Conservation (phyloP, 2,888 invertebrate genomes). For the Mimas tiliae region DNA sequence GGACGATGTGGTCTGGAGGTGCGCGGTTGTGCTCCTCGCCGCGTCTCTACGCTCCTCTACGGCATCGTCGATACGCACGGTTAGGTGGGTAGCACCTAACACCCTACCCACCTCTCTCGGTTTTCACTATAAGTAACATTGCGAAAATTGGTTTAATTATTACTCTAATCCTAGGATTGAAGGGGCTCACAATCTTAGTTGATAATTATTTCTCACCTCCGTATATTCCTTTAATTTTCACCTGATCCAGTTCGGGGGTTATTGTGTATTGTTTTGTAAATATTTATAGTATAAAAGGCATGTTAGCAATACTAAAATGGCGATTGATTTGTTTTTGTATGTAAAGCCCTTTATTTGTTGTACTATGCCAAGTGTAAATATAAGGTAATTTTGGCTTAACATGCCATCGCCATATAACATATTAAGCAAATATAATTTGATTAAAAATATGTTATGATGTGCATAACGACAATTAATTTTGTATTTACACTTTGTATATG, state of each 20-base stretch:
- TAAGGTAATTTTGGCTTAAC: constrained; percentile 5
- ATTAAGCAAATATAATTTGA: constrained; percentile 20
- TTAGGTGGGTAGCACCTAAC: neutral
- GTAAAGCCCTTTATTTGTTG: constrained; percentile 4
- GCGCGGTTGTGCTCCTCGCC: constrained; percentile 14
- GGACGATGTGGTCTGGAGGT: constrained; percentile 7
- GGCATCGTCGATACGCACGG: neutral
- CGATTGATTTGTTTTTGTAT: constrained; percentile 1
- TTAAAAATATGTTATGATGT: constrained; percentile 12
- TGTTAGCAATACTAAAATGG: constrained; percentile 19
- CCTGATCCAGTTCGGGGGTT: too few species aligned
- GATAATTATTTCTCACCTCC: neutral
- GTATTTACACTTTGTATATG: constrained; percentile 23
- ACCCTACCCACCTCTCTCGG: neutral
- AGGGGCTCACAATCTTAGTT: constrained; percentile 24
- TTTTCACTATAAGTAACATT: neutral
- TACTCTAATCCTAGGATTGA: constrained; percentile 15
- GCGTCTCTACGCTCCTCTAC: neutral
- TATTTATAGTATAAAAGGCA: constrained; percentile 19
- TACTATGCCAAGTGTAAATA: constrained; percentile 18
- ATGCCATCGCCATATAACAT: constrained; percentile 21
- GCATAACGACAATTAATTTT: constrained; percentile 1
- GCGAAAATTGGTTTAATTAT: neutral
- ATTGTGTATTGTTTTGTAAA: constrained; percentile 13
- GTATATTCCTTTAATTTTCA: neutral